A percentile compares a stretch with the other conserved stretches of the same genome.
These are phyloP conservation scores for Hirtodrosophila alboralis DNA, from an alignment of 2,888 invertebrate genomes.

Conservation along the genomic window DNA sequence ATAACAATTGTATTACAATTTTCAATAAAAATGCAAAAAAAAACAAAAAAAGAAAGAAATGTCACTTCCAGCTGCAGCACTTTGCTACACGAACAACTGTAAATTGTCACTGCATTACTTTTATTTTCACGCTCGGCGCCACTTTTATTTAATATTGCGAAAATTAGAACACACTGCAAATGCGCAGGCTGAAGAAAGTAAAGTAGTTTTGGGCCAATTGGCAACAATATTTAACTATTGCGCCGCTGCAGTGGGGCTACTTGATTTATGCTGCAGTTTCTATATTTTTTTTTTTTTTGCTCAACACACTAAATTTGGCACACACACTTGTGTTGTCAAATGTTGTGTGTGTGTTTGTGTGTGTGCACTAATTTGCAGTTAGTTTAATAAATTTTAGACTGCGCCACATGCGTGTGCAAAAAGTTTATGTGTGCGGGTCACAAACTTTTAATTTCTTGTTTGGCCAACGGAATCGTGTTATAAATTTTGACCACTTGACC, in stretches of 20 bases:
- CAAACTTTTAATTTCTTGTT: slow-evolving; percentile 74
- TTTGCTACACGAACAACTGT: slow-evolving; percentile 10
- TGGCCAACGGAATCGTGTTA: slow-evolving; percentile 66
- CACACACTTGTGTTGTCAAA: slow-evolving; percentile 32
- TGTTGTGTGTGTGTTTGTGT: slow-evolving; percentile 38
- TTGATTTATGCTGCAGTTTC: slow-evolving; percentile 68
- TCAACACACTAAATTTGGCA: slow-evolving; percentile 36
- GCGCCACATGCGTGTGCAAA: slow-evolving; percentile 67
- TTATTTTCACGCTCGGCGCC: slow-evolving; percentile 63
- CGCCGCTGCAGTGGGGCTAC: slow-evolving; percentile 35
- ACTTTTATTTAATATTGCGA: slow-evolving; percentile 50
- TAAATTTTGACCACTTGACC: slow-evolving; percentile 61
- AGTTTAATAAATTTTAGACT: slow-evolving; percentile 68
- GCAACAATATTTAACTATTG: slow-evolving; percentile 62
- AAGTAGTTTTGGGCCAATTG: slow-evolving; percentile 76
- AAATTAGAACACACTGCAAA: slow-evolving; percentile 45
- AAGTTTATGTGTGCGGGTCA: slow-evolving; percentile 55
- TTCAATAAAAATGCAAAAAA: slow-evolving; percentile 38
- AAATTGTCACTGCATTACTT: slow-evolving; percentile 37
- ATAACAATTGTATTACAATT: slow-evolving; percentile 76
- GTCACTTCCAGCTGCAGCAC: not conserved
- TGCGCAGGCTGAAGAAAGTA: slow-evolving; percentile 51
- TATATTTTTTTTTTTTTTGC: slow-evolving; percentile 38
- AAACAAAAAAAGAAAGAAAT: too few species aligned
- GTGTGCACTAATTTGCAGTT: slow-evolving; percentile 70